Base-by-base conservation (phyloP, 2,113 vertebrate species). In the Silurus meridionalis region DNA sequence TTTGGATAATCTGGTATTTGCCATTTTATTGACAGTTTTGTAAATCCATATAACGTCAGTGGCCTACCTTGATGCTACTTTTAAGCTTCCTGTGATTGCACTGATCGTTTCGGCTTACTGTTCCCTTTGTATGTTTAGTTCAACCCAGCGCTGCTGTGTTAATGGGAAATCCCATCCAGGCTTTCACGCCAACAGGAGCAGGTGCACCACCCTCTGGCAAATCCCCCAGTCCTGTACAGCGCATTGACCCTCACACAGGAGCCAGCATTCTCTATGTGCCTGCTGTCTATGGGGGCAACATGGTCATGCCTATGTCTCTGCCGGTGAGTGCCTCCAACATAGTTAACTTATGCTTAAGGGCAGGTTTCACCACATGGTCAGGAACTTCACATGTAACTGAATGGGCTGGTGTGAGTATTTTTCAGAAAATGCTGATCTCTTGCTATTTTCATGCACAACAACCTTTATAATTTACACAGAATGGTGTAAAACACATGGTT, bases 241-340 rank as follows among this genome's bases (percentile, higher is more conserved):
- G 97, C 93, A 97, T 99, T 93, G 98, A 99, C 92, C 98, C 98
- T 87, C 98, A 99, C 91, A 98, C 97, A 69, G 98, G 97, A 88
- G 96, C 98, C 92, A 99, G 98, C 92, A 99, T 99, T 93, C 96
- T 99, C 25, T 99, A 99, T 21, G 98, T 99, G 91, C 98, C 98
- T 87, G 98, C 98, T 80, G 97, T 99, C 90, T 99, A 99, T 90
- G 97, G 98, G 93, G 98, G 97, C 92, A 99, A 99, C 91, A 97
- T 99, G 96, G 97, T 99, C 92, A 99, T 99, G 98, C 96, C 98
- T 90, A 95, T 99, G 96, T 98, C 98, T 94, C 96, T 99, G 90
- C 97, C 97, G 89, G 97, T 99, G 94, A 97, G 98, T 95, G 60
- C 14, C 17, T 1, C 48, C 25, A n/a, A 61, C 15, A 48, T 19